phyloP scores from a whole-genome alignment of 2,797 vertebrate species.

The Clarias laeviceps region DNA sequence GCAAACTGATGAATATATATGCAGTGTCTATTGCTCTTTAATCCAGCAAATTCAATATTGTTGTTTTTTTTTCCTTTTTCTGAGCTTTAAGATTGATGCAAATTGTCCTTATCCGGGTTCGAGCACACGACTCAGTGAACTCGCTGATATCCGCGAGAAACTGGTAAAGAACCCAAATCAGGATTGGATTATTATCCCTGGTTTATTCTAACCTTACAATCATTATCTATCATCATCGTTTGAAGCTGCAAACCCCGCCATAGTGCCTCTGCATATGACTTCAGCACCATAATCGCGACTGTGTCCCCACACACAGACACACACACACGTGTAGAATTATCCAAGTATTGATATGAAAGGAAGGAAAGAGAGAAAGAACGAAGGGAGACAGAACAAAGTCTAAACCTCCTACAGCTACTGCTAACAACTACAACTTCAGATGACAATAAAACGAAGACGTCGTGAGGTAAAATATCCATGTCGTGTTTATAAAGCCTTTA shows the following conservation, averaged over 20 bases:
- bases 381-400: conserved; percentile 29
- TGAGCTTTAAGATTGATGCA: not conserved
- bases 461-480: conserved; percentile 35
- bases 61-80: not conserved
- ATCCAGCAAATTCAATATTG: not conserved
- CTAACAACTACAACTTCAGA: conserved; percentile 10
- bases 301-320: not conserved
- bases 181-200: not conserved
- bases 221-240: no score
- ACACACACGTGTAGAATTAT: not conserved
- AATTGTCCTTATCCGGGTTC: not conserved
- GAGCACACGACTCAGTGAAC: not conserved
- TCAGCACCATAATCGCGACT: not conserved
- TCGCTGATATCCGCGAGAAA: not conserved
- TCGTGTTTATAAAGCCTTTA: conserved; percentile 26
- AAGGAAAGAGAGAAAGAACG: conserved; percentile 10
- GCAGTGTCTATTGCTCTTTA: conserved; percentile 16
- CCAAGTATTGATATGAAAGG: not conserved
- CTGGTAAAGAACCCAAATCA: not conserved
- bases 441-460: not conserved
- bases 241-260: not conserved
- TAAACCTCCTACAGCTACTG: conserved; percentile 32
- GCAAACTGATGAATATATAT: conserved; percentile 4
- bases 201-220: not conserved
- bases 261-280: conserved; percentile 9